Percentiles rank a stretch among this genome's conserved stretches.
phyloP scores from a whole-genome alignment of 1,140 invertebrate species.

The Anastrepha ludens region DNA sequence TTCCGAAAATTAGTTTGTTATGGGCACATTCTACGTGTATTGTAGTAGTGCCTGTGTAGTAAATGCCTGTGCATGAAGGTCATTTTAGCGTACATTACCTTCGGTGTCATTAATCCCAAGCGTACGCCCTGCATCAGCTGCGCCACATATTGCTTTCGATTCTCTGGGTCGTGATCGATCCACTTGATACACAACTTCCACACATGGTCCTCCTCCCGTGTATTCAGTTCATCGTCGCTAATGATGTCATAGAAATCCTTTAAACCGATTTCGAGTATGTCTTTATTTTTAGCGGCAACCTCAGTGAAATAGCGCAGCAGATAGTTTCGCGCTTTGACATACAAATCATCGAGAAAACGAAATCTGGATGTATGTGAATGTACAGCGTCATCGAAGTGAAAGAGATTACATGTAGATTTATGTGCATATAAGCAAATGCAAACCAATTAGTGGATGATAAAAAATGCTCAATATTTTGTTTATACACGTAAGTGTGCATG shows the following conservation, averaged over 20 bases:
- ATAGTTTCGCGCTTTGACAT: conserved; percentile 81
- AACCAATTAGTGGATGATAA: conserved; percentile 20
- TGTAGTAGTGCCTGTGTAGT: too few relatives aligned
- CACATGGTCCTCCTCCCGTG: conserved; percentile 77
- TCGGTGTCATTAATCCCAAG: conserved; percentile 88
- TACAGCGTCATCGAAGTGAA: not conserved
- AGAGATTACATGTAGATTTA: not conserved
- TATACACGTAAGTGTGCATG: not conserved
- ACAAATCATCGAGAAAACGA: conserved; percentile 79
- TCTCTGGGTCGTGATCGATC: conserved; percentile 79
- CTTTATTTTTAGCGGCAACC: conserved; percentile 81
- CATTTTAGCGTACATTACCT: conserved; percentile 72
- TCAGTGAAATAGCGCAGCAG: conserved; percentile 84
- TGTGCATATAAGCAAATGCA: not conserved
- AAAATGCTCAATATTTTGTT: conserved; percentile 11
- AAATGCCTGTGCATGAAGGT: not conserved
- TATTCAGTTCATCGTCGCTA: conserved; percentile 85
- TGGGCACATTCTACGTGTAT: too few relatives aligned
- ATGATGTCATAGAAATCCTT: conserved; percentile 83
- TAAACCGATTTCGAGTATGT: conserved; percentile 82
- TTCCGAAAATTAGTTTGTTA: too few relatives aligned
- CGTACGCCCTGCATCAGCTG: conserved; percentile 87
- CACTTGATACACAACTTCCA: conserved; percentile 78
- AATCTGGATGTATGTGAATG: conserved; percentile 59
- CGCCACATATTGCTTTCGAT: conserved; percentile 80